Evolutionary conservation across 2,113 vertebrate genomes (phyloP).

Genomic region (Equus quagga): DNA sequence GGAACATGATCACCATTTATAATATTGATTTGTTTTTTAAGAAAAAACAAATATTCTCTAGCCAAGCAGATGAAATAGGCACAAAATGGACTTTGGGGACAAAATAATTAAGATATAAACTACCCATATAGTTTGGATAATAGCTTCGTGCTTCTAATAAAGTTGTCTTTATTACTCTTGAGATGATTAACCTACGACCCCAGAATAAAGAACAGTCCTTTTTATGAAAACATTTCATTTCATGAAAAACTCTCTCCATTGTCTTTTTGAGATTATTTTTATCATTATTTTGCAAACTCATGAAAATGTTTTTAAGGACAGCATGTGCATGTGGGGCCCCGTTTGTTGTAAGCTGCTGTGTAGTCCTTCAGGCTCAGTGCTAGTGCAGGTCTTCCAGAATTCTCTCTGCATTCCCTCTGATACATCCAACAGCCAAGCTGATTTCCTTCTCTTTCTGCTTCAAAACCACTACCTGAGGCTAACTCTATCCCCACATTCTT

Average conservation of each 20-base stretch:
- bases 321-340: not conserved
- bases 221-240: conserved; percentile 23
- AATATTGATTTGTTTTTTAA: not conserved
- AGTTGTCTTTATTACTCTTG: not conserved
- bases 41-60: not conserved
- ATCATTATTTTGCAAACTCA: not conserved
- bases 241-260: not conserved
- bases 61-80: not conserved
- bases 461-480: not conserved
- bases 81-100: not conserved
- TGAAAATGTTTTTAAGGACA: not conserved
- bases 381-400: not conserved
- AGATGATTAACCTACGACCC: not conserved
- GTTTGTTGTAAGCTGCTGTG: not conserved
- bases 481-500: not conserved
- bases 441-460: conserved; percentile 44
- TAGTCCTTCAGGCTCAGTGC: not conserved
- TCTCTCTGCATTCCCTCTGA: not conserved
- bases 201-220: conserved; percentile 25
- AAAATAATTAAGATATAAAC: conserved; percentile 22
- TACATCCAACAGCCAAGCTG: not conserved
- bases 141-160: not conserved
- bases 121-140: not conserved
- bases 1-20: not conserved
- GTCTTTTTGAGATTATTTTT: conserved; percentile 21